Percentiles rank a stretch among this genome's conserved stretches.
Evolutionary conservation across 2,888 invertebrate genomes (phyloP).

Genomic region (Zele albiditarsus): DNA sequence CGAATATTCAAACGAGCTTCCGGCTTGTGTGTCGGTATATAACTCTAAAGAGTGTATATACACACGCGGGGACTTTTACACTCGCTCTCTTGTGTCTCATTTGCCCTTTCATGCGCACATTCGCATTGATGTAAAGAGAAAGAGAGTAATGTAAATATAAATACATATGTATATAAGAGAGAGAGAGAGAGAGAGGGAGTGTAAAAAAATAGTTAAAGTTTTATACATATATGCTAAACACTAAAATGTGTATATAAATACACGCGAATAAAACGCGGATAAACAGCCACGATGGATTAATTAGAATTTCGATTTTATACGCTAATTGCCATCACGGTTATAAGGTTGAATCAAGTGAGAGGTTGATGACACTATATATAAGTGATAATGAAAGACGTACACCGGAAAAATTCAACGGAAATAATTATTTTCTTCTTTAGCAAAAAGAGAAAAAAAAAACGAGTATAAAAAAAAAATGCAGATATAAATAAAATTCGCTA

Average conservation of each 20-base stretch:
- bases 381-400: slow-evolving; percentile 29
- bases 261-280: slow-evolving; percentile 44
- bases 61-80: slow-evolving; percentile 16
- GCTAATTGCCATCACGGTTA: slow-evolving; percentile 54
- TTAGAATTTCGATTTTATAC: slow-evolving; percentile 56
- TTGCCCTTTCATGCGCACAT: slow-evolving; percentile 24
- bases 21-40: slow-evolving; percentile 54
- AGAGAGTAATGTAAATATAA: not conserved
- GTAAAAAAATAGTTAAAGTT: not conserved
- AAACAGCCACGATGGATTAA: slow-evolving; percentile 33
- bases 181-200: not conserved
- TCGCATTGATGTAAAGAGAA: not conserved
- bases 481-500: not conserved
- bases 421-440: slow-evolving; percentile 7
- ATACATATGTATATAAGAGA: not conserved
- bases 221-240: not conserved
- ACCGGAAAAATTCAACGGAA: slow-evolving; percentile 8
- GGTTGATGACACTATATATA: slow-evolving; percentile 34
- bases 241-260: slow-evolving; percentile 40
- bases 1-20: slow-evolving; percentile 66
- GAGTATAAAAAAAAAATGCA: not conserved
- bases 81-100: slow-evolving; percentile 34
- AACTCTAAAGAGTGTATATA: not conserved
- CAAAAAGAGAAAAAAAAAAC: not conserved
- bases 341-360: slow-evolving; percentile 16